Percentiles rank a stretch among this genome's conserved stretches.
Conservation (phyloP, 2,888 invertebrate genomes). For the Dasypogon diadema region DNA sequence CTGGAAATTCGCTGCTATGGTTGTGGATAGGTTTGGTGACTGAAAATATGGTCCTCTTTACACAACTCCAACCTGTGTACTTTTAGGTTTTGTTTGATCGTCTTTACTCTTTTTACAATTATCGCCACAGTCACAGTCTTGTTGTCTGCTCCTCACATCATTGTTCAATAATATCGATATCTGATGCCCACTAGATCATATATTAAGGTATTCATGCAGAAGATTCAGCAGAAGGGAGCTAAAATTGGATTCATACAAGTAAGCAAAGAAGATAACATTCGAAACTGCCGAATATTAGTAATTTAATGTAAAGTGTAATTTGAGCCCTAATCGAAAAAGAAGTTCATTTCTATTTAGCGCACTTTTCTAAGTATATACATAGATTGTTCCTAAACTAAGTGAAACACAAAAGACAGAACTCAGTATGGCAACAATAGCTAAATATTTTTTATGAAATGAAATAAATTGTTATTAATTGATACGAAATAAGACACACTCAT, state of each 20-base stretch:
- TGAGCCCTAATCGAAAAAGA: conserved; percentile 48
- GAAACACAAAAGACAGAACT: conserved; percentile 60
- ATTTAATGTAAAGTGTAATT: conserved; percentile 29
- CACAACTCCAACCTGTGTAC: conserved; percentile 51
- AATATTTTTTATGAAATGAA: conserved; percentile 48
- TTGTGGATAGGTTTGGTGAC: conserved; percentile 83
- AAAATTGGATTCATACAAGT: conserved; percentile 16
- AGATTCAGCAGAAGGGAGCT: conserved; percentile 10
- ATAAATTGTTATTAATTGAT: conserved; percentile 43
- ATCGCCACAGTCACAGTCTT: conserved; percentile 93
- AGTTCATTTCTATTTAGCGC: conserved; percentile 49
- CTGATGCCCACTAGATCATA: conserved; percentile 1
- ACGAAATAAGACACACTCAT: conserved; percentile 23
- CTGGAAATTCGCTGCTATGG: conserved; percentile 99
- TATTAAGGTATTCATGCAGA: background rate
- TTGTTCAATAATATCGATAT: conserved; percentile 80
- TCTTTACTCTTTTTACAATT: conserved; percentile 94
- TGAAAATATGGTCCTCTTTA: background rate
- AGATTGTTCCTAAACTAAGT: conserved; percentile 55
- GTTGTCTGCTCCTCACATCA: conserved; percentile 93
- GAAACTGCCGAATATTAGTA: conserved; percentile 43
- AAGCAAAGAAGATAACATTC: conserved; percentile 37
- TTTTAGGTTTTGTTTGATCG: conserved; percentile 90
- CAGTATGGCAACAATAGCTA: conserved; percentile 59
- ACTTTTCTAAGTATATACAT: conserved; percentile 50